phyloP scores from a whole-genome alignment of 2,888 invertebrate genomes.

The Eristalis pertinax region DNA sequence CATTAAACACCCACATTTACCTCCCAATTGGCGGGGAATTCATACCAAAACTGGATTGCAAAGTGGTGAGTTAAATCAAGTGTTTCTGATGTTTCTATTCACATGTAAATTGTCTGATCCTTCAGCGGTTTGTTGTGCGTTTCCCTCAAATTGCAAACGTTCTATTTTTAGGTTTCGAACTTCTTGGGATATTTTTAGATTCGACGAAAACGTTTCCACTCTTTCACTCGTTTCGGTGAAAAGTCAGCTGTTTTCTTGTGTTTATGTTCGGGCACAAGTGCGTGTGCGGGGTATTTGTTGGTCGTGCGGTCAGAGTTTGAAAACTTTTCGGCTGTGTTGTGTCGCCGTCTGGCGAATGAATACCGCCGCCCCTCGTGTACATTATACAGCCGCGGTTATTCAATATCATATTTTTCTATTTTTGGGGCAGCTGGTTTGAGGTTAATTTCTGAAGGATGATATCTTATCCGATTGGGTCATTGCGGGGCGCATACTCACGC shows the following conservation, averaged over 20 bases:
- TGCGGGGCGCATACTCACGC: background rate
- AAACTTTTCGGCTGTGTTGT: background rate
- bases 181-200: background rate
- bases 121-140: background rate
- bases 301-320: background rate
- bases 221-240: background rate
- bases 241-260: background rate
- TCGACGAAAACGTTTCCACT: background rate
- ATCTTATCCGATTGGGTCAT: background rate
- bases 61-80: background rate
- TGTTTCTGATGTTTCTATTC: background rate
- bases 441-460: background rate
- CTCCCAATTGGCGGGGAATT: background rate
- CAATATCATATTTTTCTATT: background rate
- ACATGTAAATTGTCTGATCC: background rate
- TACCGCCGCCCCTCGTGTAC: background rate
- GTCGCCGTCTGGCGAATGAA: background rate
- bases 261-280: background rate
- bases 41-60: background rate
- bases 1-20: background rate
- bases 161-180: background rate
- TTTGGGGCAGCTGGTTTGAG: background rate
- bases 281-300: background rate
- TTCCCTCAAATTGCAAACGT: background rate
- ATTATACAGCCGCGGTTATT: background rate